Conservation (phyloP, 2,797 vertebrate genomes). For the Danionella dracula region DNA sequence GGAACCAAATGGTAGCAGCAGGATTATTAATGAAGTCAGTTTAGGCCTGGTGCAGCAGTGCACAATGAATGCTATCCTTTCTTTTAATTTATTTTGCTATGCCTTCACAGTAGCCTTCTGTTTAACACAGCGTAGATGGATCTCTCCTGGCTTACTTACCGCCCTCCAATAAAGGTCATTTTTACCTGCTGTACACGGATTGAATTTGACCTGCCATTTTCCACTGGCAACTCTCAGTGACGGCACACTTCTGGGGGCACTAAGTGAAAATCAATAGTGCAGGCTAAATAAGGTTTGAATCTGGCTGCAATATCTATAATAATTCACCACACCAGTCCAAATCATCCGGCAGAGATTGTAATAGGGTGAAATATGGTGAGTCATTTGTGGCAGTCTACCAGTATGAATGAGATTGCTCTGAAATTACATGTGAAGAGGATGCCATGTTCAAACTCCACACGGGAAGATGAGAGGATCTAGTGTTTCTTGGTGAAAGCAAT, state of each 20-base stretch:
- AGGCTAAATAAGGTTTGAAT: constrained; percentile 53
- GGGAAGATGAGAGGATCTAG: constrained; percentile 7
- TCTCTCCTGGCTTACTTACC: constrained; percentile 44
- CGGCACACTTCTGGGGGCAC: constrained; percentile 28
- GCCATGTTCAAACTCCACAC: constrained; percentile 28
- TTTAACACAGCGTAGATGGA: constrained; percentile 50
- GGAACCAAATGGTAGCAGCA: constrained; percentile 28
- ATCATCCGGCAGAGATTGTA: constrained; percentile 34
- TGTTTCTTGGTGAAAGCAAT: constrained; percentile 1
- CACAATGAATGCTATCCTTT: constrained; percentile 49
- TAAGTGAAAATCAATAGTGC: constrained; percentile 51
- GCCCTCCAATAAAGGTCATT: constrained; percentile 52
- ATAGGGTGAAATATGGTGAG: constrained; percentile 25
- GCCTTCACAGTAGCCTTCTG: constrained; percentile 35
- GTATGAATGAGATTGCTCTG: constrained; percentile 27
- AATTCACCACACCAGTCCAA: constrained; percentile 35
- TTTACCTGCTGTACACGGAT: constrained; percentile 48
- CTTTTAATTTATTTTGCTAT: constrained; percentile 47
- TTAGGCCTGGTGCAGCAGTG: constrained; percentile 42
- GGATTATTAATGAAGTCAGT: constrained; percentile 53
- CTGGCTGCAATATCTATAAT: constrained; percentile 47
- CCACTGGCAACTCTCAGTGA: constrained; percentile 25
- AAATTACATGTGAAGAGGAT: constrained; percentile 17
- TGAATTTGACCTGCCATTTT: constrained; percentile 54
- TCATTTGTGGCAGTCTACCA: constrained; percentile 26